Evolutionary conservation across 1,140 invertebrate genomes (phyloP).

Genomic region (Mercenaria mercenaria): DNA sequence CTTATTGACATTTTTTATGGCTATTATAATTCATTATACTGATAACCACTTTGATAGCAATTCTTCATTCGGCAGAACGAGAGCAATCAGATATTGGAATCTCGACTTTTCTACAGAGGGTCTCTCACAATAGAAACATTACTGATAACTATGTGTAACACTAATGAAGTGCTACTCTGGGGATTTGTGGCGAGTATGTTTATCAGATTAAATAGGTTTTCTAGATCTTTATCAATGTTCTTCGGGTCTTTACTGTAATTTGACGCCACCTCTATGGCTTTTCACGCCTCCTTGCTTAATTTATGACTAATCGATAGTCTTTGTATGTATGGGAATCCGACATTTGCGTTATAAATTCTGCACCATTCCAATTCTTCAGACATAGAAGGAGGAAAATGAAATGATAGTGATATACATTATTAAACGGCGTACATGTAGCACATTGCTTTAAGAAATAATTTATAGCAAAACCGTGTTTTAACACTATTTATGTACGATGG

Average conservation of each 20-base stretch:
- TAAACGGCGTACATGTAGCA: too few relatives aligned
- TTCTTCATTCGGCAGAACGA: background rate
- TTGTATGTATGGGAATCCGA: background rate
- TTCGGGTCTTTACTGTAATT: constrained; percentile 62
- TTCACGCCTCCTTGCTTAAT: constrained; percentile 49
- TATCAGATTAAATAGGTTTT: constrained; percentile 67
- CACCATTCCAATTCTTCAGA: too few relatives aligned
- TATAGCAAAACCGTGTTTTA: too few relatives aligned
- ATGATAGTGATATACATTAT: too few relatives aligned
- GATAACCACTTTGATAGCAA: constrained; percentile 50
- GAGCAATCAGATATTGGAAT: constrained; percentile 47
- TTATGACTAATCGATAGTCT: background rate
- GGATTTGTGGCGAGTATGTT: constrained; percentile 54
- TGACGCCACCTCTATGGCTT: constrained; percentile 48
- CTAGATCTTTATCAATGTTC: constrained; percentile 65
- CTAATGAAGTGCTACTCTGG: constrained; percentile 56
- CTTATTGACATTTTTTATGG: background rate
- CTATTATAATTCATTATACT: background rate
- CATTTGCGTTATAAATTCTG: too few relatives aligned
- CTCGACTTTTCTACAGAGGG: background rate
- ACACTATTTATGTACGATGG: too few relatives aligned
- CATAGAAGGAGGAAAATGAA: too few relatives aligned
- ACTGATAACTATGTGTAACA: constrained; percentile 39
- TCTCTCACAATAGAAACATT: background rate
- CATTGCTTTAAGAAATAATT: too few relatives aligned